Conservation (phyloP, 2,113 vertebrate species). For the Passer domesticus region DNA sequence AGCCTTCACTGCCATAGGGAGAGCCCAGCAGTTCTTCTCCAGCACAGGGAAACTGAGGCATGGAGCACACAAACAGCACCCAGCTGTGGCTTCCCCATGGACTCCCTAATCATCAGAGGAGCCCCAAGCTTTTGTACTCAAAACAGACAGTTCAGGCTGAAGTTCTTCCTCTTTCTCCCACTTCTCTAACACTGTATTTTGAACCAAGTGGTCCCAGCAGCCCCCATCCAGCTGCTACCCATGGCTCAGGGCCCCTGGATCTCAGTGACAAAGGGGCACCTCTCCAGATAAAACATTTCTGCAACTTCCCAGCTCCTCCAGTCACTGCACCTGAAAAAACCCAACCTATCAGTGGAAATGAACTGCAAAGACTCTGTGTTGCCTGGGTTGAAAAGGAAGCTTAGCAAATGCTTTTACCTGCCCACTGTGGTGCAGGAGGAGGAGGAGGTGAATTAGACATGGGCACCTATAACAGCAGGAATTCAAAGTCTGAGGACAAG, state of each 20-base stretch:
- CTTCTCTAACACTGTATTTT: not conserved
- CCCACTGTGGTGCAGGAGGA: not conserved
- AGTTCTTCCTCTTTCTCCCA: not conserved
- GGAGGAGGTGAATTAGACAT: not conserved
- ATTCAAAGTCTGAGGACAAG: not conserved
- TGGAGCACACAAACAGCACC: not conserved
- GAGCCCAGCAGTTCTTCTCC: not conserved
- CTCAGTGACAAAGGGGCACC: not conserved
- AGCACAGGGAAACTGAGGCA: not conserved
- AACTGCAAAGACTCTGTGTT: not conserved
- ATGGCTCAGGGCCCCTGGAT: not conserved
- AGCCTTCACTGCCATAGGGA: not conserved
- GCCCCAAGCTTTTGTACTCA: not conserved
- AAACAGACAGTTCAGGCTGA: not conserved
- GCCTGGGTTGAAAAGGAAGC: not conserved
- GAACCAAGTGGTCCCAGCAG: not conserved
- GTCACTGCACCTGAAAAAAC: not conserved
- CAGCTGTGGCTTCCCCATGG: not conserved
- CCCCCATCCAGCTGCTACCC: not conserved
- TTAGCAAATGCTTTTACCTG: not conserved
- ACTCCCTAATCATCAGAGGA: not conserved
- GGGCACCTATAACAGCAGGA: not conserved
- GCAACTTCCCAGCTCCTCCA: not conserved
- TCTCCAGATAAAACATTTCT: not conserved
- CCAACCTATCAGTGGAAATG: not conserved